Evolutionary conservation across 2,113 vertebrate genomes (phyloP), one percentile per base, ranked within the genome.

Genomic region (Elachura formosa): DNA sequence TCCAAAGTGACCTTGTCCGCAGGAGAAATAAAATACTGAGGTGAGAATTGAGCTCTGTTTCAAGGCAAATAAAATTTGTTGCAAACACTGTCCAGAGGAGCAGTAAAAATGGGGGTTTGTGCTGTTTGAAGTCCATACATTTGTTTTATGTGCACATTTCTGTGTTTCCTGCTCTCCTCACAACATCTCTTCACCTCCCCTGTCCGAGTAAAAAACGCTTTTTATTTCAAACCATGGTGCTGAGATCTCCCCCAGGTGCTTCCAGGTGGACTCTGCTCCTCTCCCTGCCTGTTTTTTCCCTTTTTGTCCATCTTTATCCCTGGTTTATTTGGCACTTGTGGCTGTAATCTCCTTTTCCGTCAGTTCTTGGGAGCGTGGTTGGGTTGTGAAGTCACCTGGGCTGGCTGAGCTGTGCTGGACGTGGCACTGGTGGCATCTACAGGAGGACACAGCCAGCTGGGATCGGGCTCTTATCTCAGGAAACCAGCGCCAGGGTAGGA

Each of bases 101-200:
- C 84, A 55, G 64, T 48, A 76, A 86, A 84, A 45, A 40, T 3
- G 6, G 14, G 14, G 29, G 46, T 69, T 63, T 40, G 51, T 2
- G 31, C 64, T 24, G 14, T 81, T 84, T 71, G 8, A 64, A 81
- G 86, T 33, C 52, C 56, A 24, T 31, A 14, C 40, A 9, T 43
- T 82, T 89, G 52, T 55, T 94, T 96, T 89, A 89, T 71, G 76
- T 49, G 89, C 86, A 23, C 40, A 36, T 81, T 89, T 28, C 43
- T 55, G 0, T n/a, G 15, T 46, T 80, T 66, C 45, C 64, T 67
- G 48, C 61, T 87, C 69, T 79, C 41, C n/a, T 51, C 41, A 26
- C 62, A 23, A 9, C 31, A 54, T 55, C 49, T 75, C 12, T 74
- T 62, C 66, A 15, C 64, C 73, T 82, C 48, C 61, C 36, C 24